A percentile compares a stretch with the other conserved stretches of the same genome.
Conservation (phyloP, 2,113 vertebrate genomes). For the Meriones unguiculatus region DNA sequence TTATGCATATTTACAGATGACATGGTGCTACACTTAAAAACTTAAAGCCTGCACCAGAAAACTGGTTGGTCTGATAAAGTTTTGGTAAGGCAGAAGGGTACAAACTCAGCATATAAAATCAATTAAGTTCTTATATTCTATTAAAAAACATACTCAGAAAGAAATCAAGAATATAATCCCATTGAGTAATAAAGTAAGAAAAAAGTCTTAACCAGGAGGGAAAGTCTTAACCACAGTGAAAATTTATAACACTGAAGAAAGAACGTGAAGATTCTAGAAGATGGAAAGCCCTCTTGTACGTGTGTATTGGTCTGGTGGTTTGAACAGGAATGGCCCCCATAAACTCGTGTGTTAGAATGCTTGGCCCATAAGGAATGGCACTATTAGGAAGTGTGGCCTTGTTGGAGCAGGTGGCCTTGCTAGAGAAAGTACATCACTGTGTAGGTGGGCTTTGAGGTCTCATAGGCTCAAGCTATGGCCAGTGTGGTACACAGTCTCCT, state of each 20-base stretch:
- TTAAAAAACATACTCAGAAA: background rate
- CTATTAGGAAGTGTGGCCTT: background rate
- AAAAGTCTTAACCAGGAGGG: background rate
- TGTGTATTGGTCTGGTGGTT: background rate
- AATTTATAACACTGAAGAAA: background rate
- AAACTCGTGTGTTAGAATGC: background rate
- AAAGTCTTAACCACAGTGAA: background rate
- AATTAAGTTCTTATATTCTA: background rate
- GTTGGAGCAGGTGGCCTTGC: background rate
- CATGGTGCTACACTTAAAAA: background rate
- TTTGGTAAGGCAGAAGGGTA: background rate
- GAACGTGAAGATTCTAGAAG: background rate
- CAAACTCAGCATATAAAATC: background rate
- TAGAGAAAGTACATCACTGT: background rate
- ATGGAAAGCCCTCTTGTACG: no score
- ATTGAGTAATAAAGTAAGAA: background rate
- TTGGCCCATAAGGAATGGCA: background rate
- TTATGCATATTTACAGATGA: background rate
- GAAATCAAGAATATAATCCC: background rate
- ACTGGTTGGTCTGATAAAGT: background rate
- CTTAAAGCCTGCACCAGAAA: background rate
- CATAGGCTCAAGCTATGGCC: background rate
- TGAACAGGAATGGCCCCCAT: background rate
- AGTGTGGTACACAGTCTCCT: background rate
- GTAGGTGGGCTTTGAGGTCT: background rate